A percentile compares a stretch with the other conserved stretches of the same genome.
phyloP scores from a whole-genome alignment of 2,888 invertebrate species.

The Acanthoscelides obtectus region DNA sequence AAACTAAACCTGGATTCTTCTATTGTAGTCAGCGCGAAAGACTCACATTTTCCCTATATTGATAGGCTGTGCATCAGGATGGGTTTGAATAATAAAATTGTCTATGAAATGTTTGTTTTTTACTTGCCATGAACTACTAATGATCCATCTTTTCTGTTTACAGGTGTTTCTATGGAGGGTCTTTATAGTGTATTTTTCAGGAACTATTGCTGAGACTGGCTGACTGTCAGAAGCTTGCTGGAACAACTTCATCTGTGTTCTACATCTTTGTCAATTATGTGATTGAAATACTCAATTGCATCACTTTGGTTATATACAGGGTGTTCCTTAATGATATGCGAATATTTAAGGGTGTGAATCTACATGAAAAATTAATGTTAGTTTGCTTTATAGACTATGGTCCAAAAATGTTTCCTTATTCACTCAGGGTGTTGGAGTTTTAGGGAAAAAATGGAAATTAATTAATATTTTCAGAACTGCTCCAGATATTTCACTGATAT shows the following conservation, averaged over 20 bases:
- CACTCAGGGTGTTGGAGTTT: too few relatives aligned
- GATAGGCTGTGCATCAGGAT: constrained; percentile 16
- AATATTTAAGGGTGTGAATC: too few relatives aligned
- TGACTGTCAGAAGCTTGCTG: background rate
- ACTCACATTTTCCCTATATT: constrained; percentile 13
- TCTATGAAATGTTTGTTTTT: constrained; percentile 24
- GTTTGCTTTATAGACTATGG: too few relatives aligned
- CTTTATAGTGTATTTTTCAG: constrained; percentile 2
- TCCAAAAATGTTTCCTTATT: too few relatives aligned
- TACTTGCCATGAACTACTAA: constrained; percentile 34
- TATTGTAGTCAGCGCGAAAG: constrained; percentile 24
- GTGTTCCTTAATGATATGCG: too few relatives aligned
- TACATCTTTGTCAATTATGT: background rate
- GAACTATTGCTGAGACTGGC: background rate
- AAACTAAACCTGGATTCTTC: constrained; percentile 24
- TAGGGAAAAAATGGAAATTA: too few relatives aligned
- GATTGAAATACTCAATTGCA: background rate
- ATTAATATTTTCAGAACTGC: too few relatives aligned
- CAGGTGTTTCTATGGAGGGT: constrained; percentile 31
- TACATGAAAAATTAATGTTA: too few relatives aligned
- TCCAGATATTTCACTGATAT: too few relatives aligned
- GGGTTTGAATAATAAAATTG: constrained; percentile 48
- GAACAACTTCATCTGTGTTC: background rate
- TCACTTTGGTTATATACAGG: too few relatives aligned
- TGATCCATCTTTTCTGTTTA: constrained; percentile 40